Percentiles rank a stretch among this genome's conserved stretches.
phyloP scores from a whole-genome alignment of 2,113 vertebrate genomes.

The Melierax canorus region DNA sequence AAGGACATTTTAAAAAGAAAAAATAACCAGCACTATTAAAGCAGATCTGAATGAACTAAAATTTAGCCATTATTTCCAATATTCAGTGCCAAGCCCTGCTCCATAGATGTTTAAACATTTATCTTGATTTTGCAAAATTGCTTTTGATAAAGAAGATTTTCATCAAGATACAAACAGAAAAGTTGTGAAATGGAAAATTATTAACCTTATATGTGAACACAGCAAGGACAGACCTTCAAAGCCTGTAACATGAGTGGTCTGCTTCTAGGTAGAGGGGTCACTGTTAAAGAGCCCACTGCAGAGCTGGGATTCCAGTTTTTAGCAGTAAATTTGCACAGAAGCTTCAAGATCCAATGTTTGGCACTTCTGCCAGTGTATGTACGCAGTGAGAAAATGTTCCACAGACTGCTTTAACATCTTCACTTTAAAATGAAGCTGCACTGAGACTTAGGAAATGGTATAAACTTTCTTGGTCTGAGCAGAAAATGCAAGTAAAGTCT shows the following conservation, averaged over 20 bases:
- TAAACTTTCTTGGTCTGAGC: background rate
- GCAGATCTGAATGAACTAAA: background rate
- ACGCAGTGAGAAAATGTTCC: background rate
- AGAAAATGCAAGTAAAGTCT: background rate
- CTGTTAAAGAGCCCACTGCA: background rate
- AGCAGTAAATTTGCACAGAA: background rate
- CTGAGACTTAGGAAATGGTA: background rate
- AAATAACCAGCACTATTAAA: background rate
- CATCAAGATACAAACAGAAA: background rate
- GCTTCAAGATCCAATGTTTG: background rate
- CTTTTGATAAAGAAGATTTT: background rate
- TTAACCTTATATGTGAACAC: background rate
- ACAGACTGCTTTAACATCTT: background rate
- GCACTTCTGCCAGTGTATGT: background rate
- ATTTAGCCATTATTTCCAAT: background rate
- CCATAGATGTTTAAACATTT: background rate
- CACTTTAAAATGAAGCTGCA: background rate
- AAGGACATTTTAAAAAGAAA: background rate
- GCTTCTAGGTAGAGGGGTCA: background rate
- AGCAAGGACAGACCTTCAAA: background rate
- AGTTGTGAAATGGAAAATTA: background rate
- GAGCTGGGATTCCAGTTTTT: background rate
- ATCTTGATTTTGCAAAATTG: background rate
- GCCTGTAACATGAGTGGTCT: background rate
- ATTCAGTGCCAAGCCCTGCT: background rate